phyloP scores from a whole-genome alignment of 2,888 invertebrate species.

The Luperina nickerlii region DNA sequence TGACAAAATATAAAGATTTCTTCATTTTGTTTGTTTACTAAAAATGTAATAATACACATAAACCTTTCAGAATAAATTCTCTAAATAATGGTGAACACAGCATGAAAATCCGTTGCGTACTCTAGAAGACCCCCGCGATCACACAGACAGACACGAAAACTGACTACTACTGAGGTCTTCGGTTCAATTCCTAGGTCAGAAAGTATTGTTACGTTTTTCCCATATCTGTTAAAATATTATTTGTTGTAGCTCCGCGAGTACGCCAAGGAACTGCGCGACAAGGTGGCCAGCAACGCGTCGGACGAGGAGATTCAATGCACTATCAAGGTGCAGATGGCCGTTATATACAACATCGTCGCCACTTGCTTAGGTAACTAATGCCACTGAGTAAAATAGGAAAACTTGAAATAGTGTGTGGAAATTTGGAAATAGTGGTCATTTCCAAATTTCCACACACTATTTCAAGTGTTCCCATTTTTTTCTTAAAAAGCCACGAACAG shows the following conservation, averaged over 20 bases:
- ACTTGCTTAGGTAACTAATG: slow-evolving; percentile 93
- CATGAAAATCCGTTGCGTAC: not conserved
- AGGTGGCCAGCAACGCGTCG: slow-evolving; percentile 91
- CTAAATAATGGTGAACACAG: not conserved
- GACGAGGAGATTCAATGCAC: slow-evolving; percentile 91
- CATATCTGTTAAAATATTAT: not conserved
- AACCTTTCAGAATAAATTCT: not conserved
- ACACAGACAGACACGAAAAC: not conserved
- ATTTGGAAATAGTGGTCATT: too few species aligned
- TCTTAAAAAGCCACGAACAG: too few species aligned
- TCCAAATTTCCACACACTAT: too few species aligned
- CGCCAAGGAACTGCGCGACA: slow-evolving; percentile 92
- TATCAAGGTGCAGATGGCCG: slow-evolving; percentile 93
- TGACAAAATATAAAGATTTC: not conserved
- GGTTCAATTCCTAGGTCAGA: not conserved
- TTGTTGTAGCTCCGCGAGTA: slow-evolving; percentile 93
- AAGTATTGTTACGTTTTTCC: not conserved
- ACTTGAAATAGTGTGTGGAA: too few species aligned
- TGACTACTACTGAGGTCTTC: too few species aligned
- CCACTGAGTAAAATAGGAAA: not conserved
- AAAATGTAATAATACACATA: not conserved
- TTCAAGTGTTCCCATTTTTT: too few species aligned
- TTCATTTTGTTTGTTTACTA: too few species aligned
- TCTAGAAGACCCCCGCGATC: not conserved
- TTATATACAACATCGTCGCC: slow-evolving; percentile 95